These are phyloP conservation scores for Cricetomys ansorgei DNA, from an alignment of 2,113 vertebrate genomes.

Conservation along the genomic window DNA sequence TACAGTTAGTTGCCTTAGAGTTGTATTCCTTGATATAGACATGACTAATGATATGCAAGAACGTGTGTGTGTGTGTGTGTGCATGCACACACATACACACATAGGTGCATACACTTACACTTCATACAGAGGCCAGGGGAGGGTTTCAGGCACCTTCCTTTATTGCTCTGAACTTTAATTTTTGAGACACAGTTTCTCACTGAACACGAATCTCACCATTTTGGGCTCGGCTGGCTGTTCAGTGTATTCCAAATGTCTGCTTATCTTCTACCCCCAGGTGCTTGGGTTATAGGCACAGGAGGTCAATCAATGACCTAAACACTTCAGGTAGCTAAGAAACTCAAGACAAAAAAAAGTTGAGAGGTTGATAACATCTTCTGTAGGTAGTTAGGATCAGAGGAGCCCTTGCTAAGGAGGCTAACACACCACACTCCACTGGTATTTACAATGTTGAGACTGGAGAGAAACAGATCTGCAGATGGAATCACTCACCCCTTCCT, in stretches of 20 bases:
- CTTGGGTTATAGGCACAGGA: background rate
- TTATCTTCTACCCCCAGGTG: background rate
- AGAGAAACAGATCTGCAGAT: background rate
- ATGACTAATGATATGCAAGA: background rate
- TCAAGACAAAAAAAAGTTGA: background rate
- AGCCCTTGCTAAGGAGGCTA: background rate
- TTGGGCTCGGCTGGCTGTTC: background rate
- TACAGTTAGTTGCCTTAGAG: conserved; percentile 26
- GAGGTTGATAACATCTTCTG: background rate
- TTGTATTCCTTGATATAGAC: background rate
- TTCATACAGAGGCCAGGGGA: background rate
- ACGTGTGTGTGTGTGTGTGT: background rate
- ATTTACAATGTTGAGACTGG: background rate
- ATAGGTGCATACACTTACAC: background rate
- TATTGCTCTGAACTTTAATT: background rate
- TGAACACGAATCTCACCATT: background rate
- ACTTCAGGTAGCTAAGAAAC: background rate
- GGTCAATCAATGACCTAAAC: background rate
- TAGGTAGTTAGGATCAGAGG: background rate
- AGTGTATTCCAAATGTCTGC: background rate
- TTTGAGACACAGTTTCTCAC: background rate
- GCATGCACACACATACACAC: no score
- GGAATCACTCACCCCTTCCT: background rate
- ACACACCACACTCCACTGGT: no score
- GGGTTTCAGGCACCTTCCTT: background rate